phyloP scores from a whole-genome alignment of 2,888 invertebrate genomes.

The Plagodis pulveraria region DNA sequence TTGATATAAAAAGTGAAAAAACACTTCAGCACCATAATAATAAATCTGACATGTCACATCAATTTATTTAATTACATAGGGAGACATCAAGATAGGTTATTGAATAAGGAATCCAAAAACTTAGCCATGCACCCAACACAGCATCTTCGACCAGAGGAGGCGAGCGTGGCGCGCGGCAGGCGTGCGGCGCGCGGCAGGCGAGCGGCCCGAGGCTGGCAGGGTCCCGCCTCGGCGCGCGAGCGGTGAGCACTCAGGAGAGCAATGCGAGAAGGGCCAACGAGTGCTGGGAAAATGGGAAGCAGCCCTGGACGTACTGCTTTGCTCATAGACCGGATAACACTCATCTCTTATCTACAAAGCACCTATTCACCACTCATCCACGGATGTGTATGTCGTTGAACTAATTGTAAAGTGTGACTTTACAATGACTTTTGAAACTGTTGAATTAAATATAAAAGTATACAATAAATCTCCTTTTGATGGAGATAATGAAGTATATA shows the following conservation, averaged over 20 bases:
- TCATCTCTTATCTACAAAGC: conserved; percentile 17
- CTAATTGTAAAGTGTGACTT: too few species aligned
- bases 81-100: conserved; percentile 48
- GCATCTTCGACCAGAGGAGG: conserved; percentile 43
- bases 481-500: too few species aligned
- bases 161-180: conserved; percentile 37
- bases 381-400: too few species aligned
- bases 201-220: conserved; percentile 38
- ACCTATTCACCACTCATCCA: too few species aligned
- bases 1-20: too few species aligned
- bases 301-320: conserved; percentile 27
- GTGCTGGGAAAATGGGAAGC: conserved; percentile 7
- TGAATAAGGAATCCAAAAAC: conserved; percentile 69
- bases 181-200: conserved; percentile 38
- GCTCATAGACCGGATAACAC: conserved; percentile 22
- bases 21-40: too few species aligned
- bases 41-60: background rate
- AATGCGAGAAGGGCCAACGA: background rate
- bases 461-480: too few species aligned
- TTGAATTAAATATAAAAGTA: too few species aligned
- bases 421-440: too few species aligned
- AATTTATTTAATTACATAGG: background rate
- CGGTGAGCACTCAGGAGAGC: conserved; percentile 15
- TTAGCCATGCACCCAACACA: conserved; percentile 64
- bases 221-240: background rate